phyloP scores from a whole-genome alignment of 2,888 invertebrate genomes.

The Ommatoiulus sabulosus region DNA sequence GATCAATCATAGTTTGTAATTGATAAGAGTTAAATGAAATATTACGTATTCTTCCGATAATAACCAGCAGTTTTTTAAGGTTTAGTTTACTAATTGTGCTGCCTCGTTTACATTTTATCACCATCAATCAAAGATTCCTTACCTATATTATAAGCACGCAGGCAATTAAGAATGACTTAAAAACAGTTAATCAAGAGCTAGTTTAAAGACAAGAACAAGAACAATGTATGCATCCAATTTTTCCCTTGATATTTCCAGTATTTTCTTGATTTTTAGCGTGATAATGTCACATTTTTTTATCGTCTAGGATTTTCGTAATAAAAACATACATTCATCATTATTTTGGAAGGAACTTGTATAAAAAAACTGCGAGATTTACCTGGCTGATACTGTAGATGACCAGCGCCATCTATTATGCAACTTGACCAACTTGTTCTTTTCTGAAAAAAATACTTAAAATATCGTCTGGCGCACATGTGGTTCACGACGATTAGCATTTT shows the following conservation, averaged over 20 bases:
- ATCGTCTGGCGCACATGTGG: neutral
- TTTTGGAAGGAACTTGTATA: no score
- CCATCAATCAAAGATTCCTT: neutral
- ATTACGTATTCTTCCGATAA: neutral
- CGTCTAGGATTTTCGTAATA: no score
- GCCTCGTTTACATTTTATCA: neutral
- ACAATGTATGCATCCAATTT: no score
- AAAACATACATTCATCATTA: no score
- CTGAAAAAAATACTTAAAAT: neutral
- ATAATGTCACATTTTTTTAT: neutral
- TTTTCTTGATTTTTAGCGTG: neutral
- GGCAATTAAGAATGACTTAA: neutral
- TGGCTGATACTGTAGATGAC: neutral
- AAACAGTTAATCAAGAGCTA: no score
- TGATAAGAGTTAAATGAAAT: neutral
- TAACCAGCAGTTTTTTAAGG: neutral
- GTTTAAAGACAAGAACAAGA: no score
- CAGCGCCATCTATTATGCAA: neutral
- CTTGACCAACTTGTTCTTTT: neutral
- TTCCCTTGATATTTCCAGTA: neutral
- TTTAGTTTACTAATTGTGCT: neutral
- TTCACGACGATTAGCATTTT: neutral
- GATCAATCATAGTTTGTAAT: neutral
- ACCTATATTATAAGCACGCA: neutral
- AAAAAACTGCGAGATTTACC: neutral